Base-by-base conservation (phyloP, 2,888 invertebrate species). In the Agriopis aurantiaria region DNA sequence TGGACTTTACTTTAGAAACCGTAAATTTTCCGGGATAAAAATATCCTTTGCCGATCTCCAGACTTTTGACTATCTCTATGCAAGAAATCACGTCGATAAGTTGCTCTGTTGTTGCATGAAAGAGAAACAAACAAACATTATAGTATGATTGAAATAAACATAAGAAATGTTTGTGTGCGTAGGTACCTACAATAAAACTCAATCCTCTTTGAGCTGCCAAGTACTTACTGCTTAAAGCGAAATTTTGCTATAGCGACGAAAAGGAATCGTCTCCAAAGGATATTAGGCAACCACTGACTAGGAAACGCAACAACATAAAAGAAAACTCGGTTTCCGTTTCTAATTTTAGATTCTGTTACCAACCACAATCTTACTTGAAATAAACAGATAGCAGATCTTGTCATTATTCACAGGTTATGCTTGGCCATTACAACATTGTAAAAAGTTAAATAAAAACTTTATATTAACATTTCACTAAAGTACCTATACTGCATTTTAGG, bases 201-300 rank as follows among this genome's bases (percentile, higher is more conserved):
- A 53, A 62, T 53, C 53, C 62, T 23, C 53, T 62, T 65, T 51
- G 51, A 57, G 55, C 55, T 56, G 46, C 59, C 23, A 61, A 61
- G 62, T 53, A 43, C 43, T 52, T 53, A 43, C 43, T 52, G n/a
- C 61, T 61, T 61, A 52, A 51, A 52, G 41, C 51, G 57, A 23
- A 61, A 51, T 61, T 52, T 61, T 52, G 61, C 41, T 46, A 61
- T 52, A 56, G 33, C 14, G 40, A 10, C 45, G 53, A 43, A 51
- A 64, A 55, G 56, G 56, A 64, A 49, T 43, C 56, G 48, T 49
- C 40, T 64, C 56, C 10, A 49, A 40, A 56, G 63, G 63, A 64
- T 64, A 64, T 56, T 62, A 62, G n/a, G 63, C 63, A 48, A 63
- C 63, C 55, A 56, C 55, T 63, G 55, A 55, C 55, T 14, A 48